These are phyloP conservation scores for Agrotis exclamationis DNA, from an alignment of 2,888 invertebrate species.

Conservation along the genomic window DNA sequence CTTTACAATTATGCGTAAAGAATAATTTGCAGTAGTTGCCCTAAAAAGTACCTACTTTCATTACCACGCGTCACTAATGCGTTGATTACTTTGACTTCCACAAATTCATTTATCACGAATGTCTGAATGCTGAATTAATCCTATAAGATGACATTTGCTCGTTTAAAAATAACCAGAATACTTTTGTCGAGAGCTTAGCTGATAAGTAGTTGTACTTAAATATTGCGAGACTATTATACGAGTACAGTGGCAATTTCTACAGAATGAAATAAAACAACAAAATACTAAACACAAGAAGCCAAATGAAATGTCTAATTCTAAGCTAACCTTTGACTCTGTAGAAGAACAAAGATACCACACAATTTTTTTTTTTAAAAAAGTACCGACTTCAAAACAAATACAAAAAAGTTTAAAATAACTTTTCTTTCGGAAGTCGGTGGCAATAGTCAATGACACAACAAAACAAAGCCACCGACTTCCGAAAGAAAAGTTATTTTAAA, in stretches of 20 bases:
- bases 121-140: constrained; percentile 42
- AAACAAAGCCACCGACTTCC: too few relatives aligned
- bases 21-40: background rate
- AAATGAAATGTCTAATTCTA: background rate
- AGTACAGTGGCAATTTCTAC: too few relatives aligned
- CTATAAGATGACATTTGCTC: background rate
- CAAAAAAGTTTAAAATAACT: too few relatives aligned
- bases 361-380: too few relatives aligned
- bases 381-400: too few relatives aligned
- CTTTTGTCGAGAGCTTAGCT: background rate
- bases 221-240: background rate
- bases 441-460: too few relatives aligned
- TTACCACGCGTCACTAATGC: constrained; percentile 33
- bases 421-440: too few relatives aligned
- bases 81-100: constrained; percentile 40
- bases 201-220: background rate
- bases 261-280: background rate
- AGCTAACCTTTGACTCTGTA: constrained; percentile 3
- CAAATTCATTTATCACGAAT: background rate
- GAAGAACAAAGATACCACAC: constrained; percentile 4
- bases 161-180: background rate
- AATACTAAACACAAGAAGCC: background rate
- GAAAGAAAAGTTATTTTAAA: too few relatives aligned
- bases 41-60: constrained; percentile 30
- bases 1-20: constrained; percentile 18